phyloP scores from a whole-genome alignment of 2,113 vertebrate genomes.

The Rhea pennata region DNA sequence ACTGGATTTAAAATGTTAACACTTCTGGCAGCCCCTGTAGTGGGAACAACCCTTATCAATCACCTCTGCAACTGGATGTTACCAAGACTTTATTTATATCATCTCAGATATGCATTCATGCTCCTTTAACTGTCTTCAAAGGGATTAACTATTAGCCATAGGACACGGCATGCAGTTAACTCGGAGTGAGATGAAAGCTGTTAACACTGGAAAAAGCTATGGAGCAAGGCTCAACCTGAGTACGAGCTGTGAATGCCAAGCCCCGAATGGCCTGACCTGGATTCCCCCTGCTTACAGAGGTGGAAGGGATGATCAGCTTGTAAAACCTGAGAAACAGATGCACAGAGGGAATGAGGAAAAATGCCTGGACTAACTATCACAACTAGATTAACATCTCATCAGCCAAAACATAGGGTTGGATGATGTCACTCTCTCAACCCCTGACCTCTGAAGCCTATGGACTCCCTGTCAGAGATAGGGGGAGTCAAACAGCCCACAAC shows the following conservation, averaged over 20 bases:
- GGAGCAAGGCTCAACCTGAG: slow-evolving; percentile 12
- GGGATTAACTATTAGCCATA: slow-evolving; percentile 25
- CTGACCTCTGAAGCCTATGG: neutral
- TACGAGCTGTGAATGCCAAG: neutral
- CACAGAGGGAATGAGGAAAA: neutral
- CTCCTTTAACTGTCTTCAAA: slow-evolving; percentile 12
- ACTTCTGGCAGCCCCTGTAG: neutral
- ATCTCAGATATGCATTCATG: neutral
- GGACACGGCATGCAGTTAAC: neutral
- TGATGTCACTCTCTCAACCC: neutral
- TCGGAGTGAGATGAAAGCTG: slow-evolving; percentile 1
- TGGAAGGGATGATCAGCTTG: slow-evolving; percentile 34
- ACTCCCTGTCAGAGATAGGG: neutral
- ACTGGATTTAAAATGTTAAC: neutral
- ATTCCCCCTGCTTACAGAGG: slow-evolving; percentile 28
- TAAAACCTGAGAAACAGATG: neutral
- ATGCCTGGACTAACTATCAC: neutral
- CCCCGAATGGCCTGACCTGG: neutral
- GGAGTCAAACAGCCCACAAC: neutral
- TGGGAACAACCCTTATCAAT: neutral
- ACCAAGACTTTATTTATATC: neutral
- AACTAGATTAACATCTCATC: neutral
- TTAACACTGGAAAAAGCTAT: neutral
- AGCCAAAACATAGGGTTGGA: neutral
- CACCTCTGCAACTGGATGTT: neutral